These are phyloP conservation scores for Trypoxylus dichotomus DNA, from an alignment of 1,140 invertebrate species.

Conservation along the genomic window DNA sequence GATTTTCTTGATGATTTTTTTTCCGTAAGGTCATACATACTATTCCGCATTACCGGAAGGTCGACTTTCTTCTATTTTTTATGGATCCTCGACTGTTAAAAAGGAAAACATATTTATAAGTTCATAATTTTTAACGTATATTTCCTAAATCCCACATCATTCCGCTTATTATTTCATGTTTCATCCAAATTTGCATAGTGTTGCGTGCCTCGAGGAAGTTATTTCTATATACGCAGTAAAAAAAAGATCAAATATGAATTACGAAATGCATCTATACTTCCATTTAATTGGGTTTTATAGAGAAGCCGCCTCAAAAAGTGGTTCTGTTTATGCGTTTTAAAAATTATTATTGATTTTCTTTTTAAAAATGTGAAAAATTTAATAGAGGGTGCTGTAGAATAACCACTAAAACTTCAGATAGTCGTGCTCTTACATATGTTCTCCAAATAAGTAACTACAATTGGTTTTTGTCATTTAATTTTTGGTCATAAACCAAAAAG, in stretches of 20 bases:
- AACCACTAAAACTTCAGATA: no score
- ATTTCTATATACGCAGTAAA: neutral
- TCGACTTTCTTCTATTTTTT: no score
- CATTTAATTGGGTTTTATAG: conserved; percentile 3
- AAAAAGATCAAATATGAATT: conserved; percentile 19
- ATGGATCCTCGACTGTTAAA: no score
- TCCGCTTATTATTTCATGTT: neutral
- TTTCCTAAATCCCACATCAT: no score
- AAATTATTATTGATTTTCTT: neutral
- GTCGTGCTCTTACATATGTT: no score
- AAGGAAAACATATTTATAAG: no score
- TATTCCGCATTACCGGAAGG: neutral
- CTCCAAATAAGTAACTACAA: no score
- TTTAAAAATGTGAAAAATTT: neutral
- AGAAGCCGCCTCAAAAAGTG: neutral
- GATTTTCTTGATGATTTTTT: neutral
- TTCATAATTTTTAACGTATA: no score
- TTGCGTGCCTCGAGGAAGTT: neutral
- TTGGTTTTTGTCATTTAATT: no score
- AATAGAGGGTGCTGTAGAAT: neutral
- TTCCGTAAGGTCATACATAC: neutral
- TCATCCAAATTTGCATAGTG: neutral
- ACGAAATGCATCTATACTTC: neutral
- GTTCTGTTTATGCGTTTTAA: neutral
- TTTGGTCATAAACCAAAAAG: no score